These are phyloP conservation scores for Spodoptera exigua DNA, from an alignment of 2,888 invertebrate species.

Conservation along the genomic window DNA sequence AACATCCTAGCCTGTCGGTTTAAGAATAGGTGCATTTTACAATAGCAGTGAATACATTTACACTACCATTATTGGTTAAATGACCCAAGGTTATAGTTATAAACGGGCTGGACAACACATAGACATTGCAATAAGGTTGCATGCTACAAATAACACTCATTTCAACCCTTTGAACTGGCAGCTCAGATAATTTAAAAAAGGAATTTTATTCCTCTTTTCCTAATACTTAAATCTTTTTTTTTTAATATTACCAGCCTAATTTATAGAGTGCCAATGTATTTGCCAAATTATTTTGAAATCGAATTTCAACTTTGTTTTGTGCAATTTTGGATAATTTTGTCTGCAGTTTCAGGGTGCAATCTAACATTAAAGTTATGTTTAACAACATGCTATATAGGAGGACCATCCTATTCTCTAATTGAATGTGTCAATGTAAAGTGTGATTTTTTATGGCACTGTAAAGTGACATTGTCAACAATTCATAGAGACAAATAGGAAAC, in stretches of 20 bases:
- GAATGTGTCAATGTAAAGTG: conserved; percentile 25
- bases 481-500: too few relatives aligned
- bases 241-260: not conserved
- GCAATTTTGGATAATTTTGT: conserved; percentile 6
- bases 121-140: conserved; percentile 56
- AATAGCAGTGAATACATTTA: conserved; percentile 21
- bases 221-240: not conserved
- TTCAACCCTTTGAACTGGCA: conserved; percentile 31
- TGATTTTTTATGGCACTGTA: conserved; percentile 30
- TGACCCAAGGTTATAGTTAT: conserved; percentile 60
- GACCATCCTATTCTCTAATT: conserved; percentile 55
- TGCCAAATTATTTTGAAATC: not conserved
- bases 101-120: conserved; percentile 76
- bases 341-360: conserved; percentile 34
- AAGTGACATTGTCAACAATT: conserved; percentile 5
- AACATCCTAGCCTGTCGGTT: conserved; percentile 1
- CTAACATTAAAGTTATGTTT: conserved; percentile 37
- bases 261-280: not conserved
- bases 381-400: conserved; percentile 47
- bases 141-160: conserved; percentile 48
- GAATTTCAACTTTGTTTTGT: not conserved
- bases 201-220: not conserved
- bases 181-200: not conserved
- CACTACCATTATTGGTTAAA: conserved; percentile 20
- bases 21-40: conserved; percentile 22